Percentiles rank a stretch among this genome's conserved stretches.
Evolutionary conservation across 2,888 invertebrate genomes (phyloP).

Genomic region (Pherbina coryleti): DNA sequence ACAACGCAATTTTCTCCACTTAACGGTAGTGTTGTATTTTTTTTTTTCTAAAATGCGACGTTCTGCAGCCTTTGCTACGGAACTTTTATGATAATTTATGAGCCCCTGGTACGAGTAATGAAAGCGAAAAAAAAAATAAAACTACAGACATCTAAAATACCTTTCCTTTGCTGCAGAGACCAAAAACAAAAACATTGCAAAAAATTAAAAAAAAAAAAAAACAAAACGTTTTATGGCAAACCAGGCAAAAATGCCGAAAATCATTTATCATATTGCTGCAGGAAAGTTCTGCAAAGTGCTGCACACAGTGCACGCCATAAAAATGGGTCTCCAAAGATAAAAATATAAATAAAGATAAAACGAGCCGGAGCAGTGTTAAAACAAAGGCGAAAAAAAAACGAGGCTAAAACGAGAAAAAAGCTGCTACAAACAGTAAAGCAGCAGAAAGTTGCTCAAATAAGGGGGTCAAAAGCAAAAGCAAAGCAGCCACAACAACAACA

Average conservation of each 20-base stretch:
- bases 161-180: background rate
- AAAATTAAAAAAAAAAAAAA: background rate
- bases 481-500: background rate
- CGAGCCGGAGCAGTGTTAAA: background rate
- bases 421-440: background rate
- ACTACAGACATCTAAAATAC: too few relatives aligned
- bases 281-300: background rate
- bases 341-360: too few relatives aligned
- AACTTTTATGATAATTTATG: too few relatives aligned
- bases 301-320: background rate
- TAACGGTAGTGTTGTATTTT: background rate
- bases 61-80: too few relatives aligned
- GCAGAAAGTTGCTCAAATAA: slow-evolving; percentile 1
- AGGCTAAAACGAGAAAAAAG: background rate
- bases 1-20: slow-evolving; percentile 11
- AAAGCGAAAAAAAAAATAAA: too few relatives aligned
- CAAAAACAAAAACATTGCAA: background rate
- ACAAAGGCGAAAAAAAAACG: background rate
- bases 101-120: too few relatives aligned
- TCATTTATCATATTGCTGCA: slow-evolving; percentile 4
- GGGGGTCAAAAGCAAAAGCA: slow-evolving; percentile 17
- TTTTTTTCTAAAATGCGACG: too few relatives aligned
- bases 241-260: slow-evolving; percentile 18
- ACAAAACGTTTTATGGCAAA: slow-evolving; percentile 18
- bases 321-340: too few relatives aligned